Base-by-base conservation (phyloP, 2,888 invertebrate genomes). In the Nemurella pictetii region DNA sequence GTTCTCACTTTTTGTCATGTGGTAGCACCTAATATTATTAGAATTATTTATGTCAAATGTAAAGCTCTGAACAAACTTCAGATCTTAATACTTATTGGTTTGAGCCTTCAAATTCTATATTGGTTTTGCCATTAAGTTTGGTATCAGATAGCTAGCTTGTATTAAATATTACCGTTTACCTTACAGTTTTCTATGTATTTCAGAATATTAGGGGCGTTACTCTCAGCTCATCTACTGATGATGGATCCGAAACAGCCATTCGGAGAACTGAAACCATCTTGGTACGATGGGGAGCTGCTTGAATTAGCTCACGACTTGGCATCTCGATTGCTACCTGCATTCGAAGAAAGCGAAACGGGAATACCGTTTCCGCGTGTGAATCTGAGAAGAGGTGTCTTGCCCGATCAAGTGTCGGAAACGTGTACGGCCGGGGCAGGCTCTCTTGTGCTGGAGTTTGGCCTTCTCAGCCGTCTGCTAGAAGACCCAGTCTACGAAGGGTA, bases 391-490 rank as follows among this genome's bases (percentile, higher is more conserved):
- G 91, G 91, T 0, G 91, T 93, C 1, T 92, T 92, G 0, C 87
- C 88, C 1, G 89, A 91, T 86, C 35, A 80, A 36, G 90, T 91
- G 75, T 92, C 92, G 84, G 92, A 93, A 87, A 94, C 94, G 0
- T 94, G 94, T 88, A 93, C 93, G 12, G 92, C 94, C 27, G 94
- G 94, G 74, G 94, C 93, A 30, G 94, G 94, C 0, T 92, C 93
- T 9, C 89, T 94, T 75, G 89, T 94, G 12, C 88, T 94, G 26
- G 94, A 94, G 89, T 93, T 94, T 89, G 93, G 93, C 74, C 89
- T 93, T 35, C 89, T 94, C n/a, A 93, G 93, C 84, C 90, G 91
- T 20, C 89, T 94, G n/a, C 88, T 93, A 0, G 91, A 90, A 28
- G 93, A 94, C 88, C 92, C 93, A 28, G 91, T 92, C 0, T 94